phyloP scores from a whole-genome alignment of 2,888 invertebrate genomes.

The Hesperia comma region DNA sequence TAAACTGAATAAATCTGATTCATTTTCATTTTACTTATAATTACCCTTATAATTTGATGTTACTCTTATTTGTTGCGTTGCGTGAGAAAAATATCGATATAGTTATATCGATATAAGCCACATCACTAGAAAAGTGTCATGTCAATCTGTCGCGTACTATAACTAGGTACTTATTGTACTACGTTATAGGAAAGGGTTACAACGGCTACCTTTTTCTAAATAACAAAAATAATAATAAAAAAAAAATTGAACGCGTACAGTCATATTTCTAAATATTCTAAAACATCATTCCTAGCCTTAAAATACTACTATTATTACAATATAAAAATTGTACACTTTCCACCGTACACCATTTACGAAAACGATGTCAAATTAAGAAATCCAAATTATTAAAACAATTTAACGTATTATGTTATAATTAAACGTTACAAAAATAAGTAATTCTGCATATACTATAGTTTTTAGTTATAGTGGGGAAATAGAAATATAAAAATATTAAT shows the following conservation, averaged over 20 bases:
- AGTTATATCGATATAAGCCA: too few species aligned
- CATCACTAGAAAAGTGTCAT: too few species aligned
- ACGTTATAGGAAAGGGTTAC: not conserved
- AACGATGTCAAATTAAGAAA: constrained; percentile 1
- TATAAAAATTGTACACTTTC: not conserved
- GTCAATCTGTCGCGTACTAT: too few species aligned
- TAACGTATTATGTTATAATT: not conserved
- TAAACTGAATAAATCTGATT: too few species aligned
- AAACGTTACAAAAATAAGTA: not conserved
- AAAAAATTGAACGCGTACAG: too few species aligned
- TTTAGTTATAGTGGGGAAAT: not conserved
- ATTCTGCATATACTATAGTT: constrained; percentile 11
- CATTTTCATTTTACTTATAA: too few species aligned
- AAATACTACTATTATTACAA: not conserved
- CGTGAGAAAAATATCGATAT: too few species aligned
- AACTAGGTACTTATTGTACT: not conserved
- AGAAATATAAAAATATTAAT: constrained; percentile 22
- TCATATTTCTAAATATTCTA: too few species aligned
- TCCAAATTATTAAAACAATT: not conserved
- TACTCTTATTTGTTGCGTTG: too few species aligned
- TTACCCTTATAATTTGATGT: too few species aligned
- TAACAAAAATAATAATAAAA: too few species aligned
- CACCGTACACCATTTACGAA: not conserved
- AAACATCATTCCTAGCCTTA: too few species aligned
- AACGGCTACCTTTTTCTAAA: not conserved